Evolutionary conservation across 2,888 invertebrate genomes (phyloP), one percentile per base, ranked within the genome.

Genomic region (Tetanocera ferruginea): DNA sequence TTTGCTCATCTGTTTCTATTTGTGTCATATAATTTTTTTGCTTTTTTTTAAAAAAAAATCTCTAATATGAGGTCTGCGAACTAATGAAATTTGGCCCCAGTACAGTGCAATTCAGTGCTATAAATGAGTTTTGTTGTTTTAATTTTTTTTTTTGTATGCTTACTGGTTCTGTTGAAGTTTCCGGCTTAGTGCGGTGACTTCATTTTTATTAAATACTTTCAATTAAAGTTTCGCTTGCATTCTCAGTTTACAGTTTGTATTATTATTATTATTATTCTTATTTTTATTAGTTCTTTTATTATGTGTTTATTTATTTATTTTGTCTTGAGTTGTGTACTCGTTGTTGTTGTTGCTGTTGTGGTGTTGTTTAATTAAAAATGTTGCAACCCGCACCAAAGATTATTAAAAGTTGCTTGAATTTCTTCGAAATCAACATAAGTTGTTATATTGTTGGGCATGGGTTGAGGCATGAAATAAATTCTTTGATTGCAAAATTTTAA

Each of bases 401-500:
- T n/a, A 34, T 11, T 49, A 23, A 49, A 49, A 6, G 23, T 67
- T 37, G 43, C 2, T 6, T 11, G 43, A 43, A 49, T 67, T 67
- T 67, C 49, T 49, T 67, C 8, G n/a, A 25, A 67, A 69, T 51
- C 69, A 11, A 28, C 69, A 25, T n/a, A 14, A 28, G 25, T 6
- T 69, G 23, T 17, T 34, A n/a, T n/a, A n/a, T 19, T 60, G 64
- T 4, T 11, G 25, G 9, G 28, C 49, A 51, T 69, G 23, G 51
- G 49, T 51, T 43, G 57, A 19, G 25, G 8, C 34, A 60, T 60
- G n/a, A 72, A 66, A 75, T 43, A 43, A 55, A 57, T 67, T 67
- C 34, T 75, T 75, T 52, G 67, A 75, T 75, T 75, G 75, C 75
- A 55, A 66, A 67, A 75, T 55, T 43, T 55, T 34, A 75, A 75